Percentiles rank a stretch among this genome's conserved stretches.
These are phyloP conservation scores for Mellivora capensis DNA, from an alignment of 2,113 vertebrate species.

Conservation along the genomic window DNA sequence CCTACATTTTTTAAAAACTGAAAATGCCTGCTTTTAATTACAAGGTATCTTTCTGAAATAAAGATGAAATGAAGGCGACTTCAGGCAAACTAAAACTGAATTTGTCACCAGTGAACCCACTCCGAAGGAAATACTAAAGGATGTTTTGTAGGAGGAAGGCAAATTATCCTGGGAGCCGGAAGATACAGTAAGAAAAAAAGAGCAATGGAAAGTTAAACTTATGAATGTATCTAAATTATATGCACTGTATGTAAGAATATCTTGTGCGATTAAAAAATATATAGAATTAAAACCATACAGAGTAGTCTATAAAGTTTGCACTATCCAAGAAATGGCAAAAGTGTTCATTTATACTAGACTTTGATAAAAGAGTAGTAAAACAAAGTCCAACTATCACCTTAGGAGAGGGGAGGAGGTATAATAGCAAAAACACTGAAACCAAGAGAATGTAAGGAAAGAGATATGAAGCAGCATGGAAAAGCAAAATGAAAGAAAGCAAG, in stretches of 20 bases:
- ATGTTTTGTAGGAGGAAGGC: background rate
- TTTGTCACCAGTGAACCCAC: background rate
- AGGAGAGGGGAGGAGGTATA: background rate
- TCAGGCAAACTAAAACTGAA: background rate
- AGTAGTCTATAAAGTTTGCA: background rate
- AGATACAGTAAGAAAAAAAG: background rate
- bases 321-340: background rate
- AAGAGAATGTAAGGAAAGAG: background rate
- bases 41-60: background rate
- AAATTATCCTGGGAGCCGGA: background rate
- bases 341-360: background rate
- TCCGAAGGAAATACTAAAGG: conserved; percentile 8
- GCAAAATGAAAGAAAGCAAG: background rate
- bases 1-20: background rate
- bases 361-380: background rate
- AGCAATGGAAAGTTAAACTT: background rate
- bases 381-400: background rate
- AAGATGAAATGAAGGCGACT: background rate
- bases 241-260: background rate
- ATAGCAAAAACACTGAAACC: background rate
- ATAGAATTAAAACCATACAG: background rate
- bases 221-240: background rate
- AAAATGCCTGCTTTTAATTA: conserved; percentile 14
- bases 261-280: background rate
- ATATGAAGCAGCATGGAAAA: background rate